These are phyloP conservation scores for Yponomeuta evonymella DNA, from an alignment of 2,888 invertebrate species.

Conservation along the genomic window DNA sequence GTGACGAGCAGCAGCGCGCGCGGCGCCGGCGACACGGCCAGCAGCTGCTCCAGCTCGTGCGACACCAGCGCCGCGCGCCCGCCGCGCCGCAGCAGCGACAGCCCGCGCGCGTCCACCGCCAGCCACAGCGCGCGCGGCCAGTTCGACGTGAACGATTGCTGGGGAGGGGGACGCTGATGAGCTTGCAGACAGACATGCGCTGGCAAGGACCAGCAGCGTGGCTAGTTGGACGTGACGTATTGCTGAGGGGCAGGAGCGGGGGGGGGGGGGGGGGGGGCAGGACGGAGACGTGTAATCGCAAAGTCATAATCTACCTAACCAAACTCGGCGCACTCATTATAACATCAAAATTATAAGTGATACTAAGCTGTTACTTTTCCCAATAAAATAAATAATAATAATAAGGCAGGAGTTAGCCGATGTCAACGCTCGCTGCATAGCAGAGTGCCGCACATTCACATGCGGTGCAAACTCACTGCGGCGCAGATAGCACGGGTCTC, in stretches of 20 bases:
- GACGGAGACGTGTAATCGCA: too few species aligned
- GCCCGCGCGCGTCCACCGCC: slow-evolving; percentile 93
- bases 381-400: too few species aligned
- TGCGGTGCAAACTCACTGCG: slow-evolving; percentile 49
- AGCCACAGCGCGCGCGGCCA: slow-evolving; percentile 96
- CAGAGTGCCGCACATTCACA: slow-evolving; percentile 62
- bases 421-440: slow-evolving; percentile 87
- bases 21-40: slow-evolving; percentile 93
- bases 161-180: slow-evolving; percentile 28
- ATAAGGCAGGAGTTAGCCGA: too few species aligned
- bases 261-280: too few species aligned
- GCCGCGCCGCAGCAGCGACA: slow-evolving; percentile 92
- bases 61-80: slow-evolving; percentile 92
- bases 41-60: slow-evolving; percentile 91
- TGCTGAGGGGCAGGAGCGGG: slow-evolving; percentile 78
- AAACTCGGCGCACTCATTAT: too few species aligned
- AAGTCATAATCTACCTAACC: too few species aligned
- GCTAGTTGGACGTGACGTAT: slow-evolving; percentile 97
- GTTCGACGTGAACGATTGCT: slow-evolving; percentile 97
- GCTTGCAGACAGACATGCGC: slow-evolving; percentile 80
- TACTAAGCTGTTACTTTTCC: too few species aligned
- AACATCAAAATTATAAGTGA: too few species aligned
- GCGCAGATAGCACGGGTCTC: too few species aligned
- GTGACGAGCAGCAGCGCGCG: slow-evolving; percentile 96
- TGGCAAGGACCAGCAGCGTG: slow-evolving; percentile 92